A percentile compares a stretch with the other conserved stretches of the same genome.
Conservation (phyloP, 2,888 invertebrate species). For the Bellardia bayeri region DNA sequence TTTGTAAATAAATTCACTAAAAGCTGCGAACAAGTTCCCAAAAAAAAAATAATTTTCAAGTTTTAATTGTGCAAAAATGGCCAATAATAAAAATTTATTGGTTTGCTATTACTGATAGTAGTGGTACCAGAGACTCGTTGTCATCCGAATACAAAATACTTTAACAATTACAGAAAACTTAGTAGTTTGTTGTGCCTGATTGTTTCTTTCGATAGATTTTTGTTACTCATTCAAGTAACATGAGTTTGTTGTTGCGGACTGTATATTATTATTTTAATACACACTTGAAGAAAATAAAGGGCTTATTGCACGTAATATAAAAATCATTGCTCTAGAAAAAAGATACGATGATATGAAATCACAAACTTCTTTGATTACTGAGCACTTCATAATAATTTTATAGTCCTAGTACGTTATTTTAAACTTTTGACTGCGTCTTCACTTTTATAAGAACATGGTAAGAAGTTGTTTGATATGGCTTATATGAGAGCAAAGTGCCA, state of each 20-base stretch:
- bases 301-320: not conserved
- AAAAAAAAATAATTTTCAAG: too few species aligned
- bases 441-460: too few species aligned
- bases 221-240: constrained; percentile 15
- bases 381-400: too few species aligned
- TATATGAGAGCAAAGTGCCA: too few species aligned
- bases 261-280: not conserved
- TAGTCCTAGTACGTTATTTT: too few species aligned
- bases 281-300: not conserved
- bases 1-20: too few species aligned
- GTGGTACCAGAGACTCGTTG: constrained; percentile 18
- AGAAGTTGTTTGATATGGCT: too few species aligned
- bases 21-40: too few species aligned
- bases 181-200: constrained; percentile 15
- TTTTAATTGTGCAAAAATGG: not conserved
- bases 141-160: constrained; percentile 9
- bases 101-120: not conserved
- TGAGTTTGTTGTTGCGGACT: not conserved
- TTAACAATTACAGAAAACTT: not conserved
- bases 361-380: too few species aligned
- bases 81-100: not conserved
- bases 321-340: not conserved
- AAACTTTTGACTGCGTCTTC: too few species aligned
- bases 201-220: constrained; percentile 15
- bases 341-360: too few species aligned